phyloP scores from a whole-genome alignment of 2,888 invertebrate genomes.

The Pycnomerus fuliginosus region DNA sequence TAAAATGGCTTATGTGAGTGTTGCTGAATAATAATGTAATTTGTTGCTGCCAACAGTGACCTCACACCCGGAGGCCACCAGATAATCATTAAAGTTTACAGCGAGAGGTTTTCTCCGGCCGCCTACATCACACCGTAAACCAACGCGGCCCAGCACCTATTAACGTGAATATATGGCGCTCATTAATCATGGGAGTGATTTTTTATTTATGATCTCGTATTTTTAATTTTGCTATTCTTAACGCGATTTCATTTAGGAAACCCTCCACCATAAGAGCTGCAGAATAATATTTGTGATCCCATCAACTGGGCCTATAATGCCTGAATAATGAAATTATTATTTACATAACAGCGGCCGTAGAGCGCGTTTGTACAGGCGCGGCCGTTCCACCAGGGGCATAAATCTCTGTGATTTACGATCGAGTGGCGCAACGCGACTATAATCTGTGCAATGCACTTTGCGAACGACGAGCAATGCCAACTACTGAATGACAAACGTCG shows the following conservation, averaged over 20 bases:
- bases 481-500: constrained; percentile 31
- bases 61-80: constrained; percentile 43
- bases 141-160: constrained; percentile 36
- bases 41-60: constrained; percentile 48
- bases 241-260: too few species aligned
- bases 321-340: too few species aligned
- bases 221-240: too few species aligned
- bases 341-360: constrained; percentile 31
- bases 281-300: too few species aligned
- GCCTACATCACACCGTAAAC: constrained; percentile 43
- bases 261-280: too few species aligned
- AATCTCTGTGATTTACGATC: constrained; percentile 41
- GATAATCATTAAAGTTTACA: constrained; percentile 46
- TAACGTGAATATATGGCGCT: constrained; percentile 35
- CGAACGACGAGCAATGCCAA: constrained; percentile 20
- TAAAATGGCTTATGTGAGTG: constrained; percentile 43
- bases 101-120: constrained; percentile 42
- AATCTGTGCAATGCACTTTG: constrained; percentile 41
- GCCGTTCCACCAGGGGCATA: constrained; percentile 36
- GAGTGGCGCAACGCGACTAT: constrained; percentile 35
- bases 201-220: constrained; percentile 30
- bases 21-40: constrained; percentile 49
- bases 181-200: constrained; percentile 37
- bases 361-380: constrained; percentile 37
- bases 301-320: too few species aligned